phyloP scores from a whole-genome alignment of 1,140 invertebrate species.

The Euschistus heros region DNA sequence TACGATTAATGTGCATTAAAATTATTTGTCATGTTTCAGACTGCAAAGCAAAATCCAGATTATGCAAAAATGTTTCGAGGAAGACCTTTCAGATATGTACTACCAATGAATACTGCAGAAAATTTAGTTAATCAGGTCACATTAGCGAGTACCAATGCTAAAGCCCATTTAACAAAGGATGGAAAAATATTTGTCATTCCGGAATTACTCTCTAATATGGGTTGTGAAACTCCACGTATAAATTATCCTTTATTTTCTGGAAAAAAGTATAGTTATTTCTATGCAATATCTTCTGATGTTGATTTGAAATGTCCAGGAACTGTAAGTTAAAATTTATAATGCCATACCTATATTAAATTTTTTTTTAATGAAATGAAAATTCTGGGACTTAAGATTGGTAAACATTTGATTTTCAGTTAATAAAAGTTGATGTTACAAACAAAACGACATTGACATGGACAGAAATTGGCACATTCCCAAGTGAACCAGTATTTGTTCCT shows the following conservation, averaged over 20 bases:
- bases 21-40: conserved; percentile 36
- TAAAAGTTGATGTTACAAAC: conserved; percentile 61
- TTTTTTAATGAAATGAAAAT: not conserved
- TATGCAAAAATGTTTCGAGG: conserved; percentile 69
- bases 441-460: conserved; percentile 59
- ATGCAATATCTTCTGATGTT: conserved; percentile 78
- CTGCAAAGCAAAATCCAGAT: conserved; percentile 64
- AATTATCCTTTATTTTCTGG: conserved; percentile 60
- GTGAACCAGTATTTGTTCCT: conserved; percentile 78
- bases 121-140: conserved; percentile 19
- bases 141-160: conserved; percentile 37
- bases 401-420: conserved; percentile 44
- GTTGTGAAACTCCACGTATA: conserved; percentile 74
- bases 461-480: conserved; percentile 63
- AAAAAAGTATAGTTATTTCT: conserved; percentile 67
- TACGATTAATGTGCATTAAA: not conserved
- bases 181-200: conserved; percentile 47
- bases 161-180: conserved; percentile 39
- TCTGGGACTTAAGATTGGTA: not conserved
- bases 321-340: conserved; percentile 47
- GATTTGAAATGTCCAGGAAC: conserved; percentile 68
- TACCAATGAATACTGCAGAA: conserved; percentile 41
- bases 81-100: conserved; percentile 57
- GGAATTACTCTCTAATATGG: conserved; percentile 57
- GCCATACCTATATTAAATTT: conserved; percentile 6